Conservation (phyloP, 2,888 invertebrate genomes). For the Apamea monoglypha region DNA sequence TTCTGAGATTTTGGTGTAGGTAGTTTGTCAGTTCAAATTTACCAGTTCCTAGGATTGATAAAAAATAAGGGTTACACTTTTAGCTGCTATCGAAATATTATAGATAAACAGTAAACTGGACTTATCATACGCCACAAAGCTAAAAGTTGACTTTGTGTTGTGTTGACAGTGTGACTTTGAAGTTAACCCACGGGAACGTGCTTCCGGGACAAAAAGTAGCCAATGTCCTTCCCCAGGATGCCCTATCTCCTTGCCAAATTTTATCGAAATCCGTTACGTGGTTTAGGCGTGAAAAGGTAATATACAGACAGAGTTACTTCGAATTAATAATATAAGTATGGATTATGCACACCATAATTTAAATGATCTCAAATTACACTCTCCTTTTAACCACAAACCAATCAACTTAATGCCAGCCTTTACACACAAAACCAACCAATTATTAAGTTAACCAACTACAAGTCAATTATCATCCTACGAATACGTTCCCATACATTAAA, state of each 20-base stretch:
- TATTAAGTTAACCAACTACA: constrained; percentile 27
- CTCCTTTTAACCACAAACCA: constrained; percentile 7
- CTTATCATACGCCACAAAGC: not conserved
- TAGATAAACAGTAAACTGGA: not conserved
- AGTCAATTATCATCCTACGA: constrained; percentile 39
- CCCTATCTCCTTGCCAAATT: not conserved
- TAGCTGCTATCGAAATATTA: not conserved
- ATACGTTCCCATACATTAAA: constrained; percentile 28
- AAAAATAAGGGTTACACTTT: not conserved
- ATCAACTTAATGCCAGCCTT: constrained; percentile 16
- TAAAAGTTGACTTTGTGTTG: no score
- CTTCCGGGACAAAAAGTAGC: not conserved
- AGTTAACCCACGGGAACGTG: not conserved
- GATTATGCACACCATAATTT: not conserved
- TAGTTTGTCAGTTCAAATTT: not conserved
- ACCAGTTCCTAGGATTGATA: not conserved
- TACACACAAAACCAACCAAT: constrained; percentile 23
- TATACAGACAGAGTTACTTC: no score
- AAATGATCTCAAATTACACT: constrained; percentile 27
- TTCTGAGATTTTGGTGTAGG: no score
- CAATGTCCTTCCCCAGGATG: not conserved
- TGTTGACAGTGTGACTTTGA: not conserved
- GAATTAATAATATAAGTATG: no score
- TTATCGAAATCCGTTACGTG: no score
- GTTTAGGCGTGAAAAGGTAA: no score